A percentile compares a stretch with the other conserved stretches of the same genome.
phyloP scores from a whole-genome alignment of 2,888 invertebrate genomes.

The Eristalinus aeneus region DNA sequence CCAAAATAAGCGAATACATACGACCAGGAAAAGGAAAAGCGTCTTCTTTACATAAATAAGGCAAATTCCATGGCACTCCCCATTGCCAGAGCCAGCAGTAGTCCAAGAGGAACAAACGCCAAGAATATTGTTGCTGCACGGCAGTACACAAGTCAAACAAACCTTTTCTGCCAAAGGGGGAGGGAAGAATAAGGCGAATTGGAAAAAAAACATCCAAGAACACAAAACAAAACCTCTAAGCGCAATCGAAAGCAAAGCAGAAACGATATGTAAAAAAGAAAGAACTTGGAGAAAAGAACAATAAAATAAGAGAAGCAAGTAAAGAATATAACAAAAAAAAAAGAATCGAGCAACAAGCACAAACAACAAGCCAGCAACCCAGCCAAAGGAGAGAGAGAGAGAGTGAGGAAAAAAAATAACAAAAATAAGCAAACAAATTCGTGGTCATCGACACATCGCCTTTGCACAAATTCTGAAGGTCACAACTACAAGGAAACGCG shows the following conservation, averaged over 20 bases:
- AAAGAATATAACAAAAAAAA: constrained; percentile 45
- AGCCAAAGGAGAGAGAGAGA: constrained; percentile 14
- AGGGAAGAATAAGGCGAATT: constrained; percentile 16
- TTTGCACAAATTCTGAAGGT: constrained; percentile 82
- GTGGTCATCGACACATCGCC: constrained; percentile 82
- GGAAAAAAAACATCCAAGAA: constrained; percentile 18
- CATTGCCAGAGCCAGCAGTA: neutral
- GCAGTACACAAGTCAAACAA: neutral
- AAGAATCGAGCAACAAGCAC: constrained; percentile 49
- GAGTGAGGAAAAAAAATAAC: constrained; percentile 39
- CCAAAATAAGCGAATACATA: neutral
- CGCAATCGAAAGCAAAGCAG: constrained; percentile 59
- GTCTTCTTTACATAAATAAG: constrained; percentile 30
- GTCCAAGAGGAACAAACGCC: neutral
- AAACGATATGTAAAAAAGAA: constrained; percentile 50
- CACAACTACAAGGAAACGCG: constrained; percentile 79
- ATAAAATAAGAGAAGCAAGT: constrained; percentile 56
- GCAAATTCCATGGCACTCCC: constrained; percentile 47
- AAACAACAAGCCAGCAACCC: constrained; percentile 28
- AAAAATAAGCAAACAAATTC: constrained; percentile 75
- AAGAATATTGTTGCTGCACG: neutral
- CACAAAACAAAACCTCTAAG: constrained; percentile 38
- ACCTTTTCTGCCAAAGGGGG: constrained; percentile 5
- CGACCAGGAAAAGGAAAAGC: constrained; percentile 21
- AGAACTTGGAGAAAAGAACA: constrained; percentile 46